Conservation (phyloP, 2,797 vertebrate species). For the Hipposideros larvatus region DNA sequence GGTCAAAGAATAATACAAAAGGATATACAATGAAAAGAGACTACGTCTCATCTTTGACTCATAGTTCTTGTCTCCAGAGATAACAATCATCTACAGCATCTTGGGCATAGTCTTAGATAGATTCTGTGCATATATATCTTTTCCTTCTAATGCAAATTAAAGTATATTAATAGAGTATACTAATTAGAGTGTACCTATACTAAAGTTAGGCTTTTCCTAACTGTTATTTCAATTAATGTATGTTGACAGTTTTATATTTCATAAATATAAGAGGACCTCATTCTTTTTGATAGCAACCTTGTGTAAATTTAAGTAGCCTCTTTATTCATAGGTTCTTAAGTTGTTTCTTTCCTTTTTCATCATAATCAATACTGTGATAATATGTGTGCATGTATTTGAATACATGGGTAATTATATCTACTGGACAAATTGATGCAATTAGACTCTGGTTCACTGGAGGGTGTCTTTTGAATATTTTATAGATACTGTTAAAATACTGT, state of each 20-base stretch:
- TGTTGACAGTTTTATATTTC: slow-evolving; percentile 12
- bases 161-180: background rate
- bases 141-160: background rate
- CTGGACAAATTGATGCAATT: slow-evolving; percentile 15
- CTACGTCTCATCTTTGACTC: background rate
- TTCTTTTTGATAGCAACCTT: slow-evolving; percentile 1
- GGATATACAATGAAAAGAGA: background rate
- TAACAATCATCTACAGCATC: background rate
- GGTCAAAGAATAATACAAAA: background rate
- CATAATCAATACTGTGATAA: background rate
- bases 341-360: slow-evolving; percentile 3
- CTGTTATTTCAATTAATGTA: background rate
- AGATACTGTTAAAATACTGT: background rate
- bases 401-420: background rate
- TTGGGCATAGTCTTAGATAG: background rate
- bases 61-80: background rate
- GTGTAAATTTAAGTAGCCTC: background rate
- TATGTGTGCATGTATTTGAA: background rate
- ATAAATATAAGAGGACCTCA: background rate
- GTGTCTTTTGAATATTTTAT: background rate
- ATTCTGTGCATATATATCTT: background rate
- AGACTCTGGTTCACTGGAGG: background rate
- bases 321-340: background rate
- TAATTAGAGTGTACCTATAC: no score
- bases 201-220: no score